Conservation (phyloP, 1,140 invertebrate species). For the Drosophila equinoxialis region DNA sequence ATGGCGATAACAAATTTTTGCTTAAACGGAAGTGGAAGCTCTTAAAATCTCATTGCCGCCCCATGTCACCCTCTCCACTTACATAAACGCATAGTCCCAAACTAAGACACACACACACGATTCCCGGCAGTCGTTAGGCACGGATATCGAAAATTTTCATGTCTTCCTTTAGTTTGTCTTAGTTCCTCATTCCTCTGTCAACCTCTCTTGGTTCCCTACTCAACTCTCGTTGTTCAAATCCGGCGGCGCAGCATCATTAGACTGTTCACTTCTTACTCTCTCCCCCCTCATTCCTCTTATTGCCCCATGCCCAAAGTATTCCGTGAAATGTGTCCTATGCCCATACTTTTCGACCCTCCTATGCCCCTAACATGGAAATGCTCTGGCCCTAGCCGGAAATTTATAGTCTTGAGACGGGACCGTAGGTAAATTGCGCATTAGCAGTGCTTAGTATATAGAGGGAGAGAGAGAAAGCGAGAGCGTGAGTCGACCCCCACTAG, state of each 20-base stretch:
- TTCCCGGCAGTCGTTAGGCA: constrained; percentile 68
- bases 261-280: constrained; percentile 21
- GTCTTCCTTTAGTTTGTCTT: constrained; percentile 82
- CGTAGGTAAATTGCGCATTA: constrained; percentile 72
- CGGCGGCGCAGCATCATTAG: constrained; percentile 60
- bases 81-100: background rate
- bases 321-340: constrained; percentile 32
- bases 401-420: constrained; percentile 60
- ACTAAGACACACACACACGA: constrained; percentile 4
- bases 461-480: background rate
- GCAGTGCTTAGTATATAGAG: constrained; percentile 27
- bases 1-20: constrained; percentile 74
- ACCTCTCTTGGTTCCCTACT: background rate
- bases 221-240: constrained; percentile 16
- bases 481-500: background rate
- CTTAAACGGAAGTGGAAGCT: constrained; percentile 76
- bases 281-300: background rate
- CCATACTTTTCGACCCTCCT: too few species aligned
- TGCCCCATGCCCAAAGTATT: constrained; percentile 17
- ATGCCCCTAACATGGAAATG: background rate
- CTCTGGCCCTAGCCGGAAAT: constrained; percentile 53
- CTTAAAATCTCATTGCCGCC: constrained; percentile 77
- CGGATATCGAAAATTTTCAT: constrained; percentile 81
- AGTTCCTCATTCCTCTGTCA: constrained; percentile 28
- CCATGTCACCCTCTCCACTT: background rate